Evolutionary conservation across 1,140 invertebrate species (phyloP), one percentile per base, ranked within the genome.

Genomic region (Stenopsyche tienmushanensis): DNA sequence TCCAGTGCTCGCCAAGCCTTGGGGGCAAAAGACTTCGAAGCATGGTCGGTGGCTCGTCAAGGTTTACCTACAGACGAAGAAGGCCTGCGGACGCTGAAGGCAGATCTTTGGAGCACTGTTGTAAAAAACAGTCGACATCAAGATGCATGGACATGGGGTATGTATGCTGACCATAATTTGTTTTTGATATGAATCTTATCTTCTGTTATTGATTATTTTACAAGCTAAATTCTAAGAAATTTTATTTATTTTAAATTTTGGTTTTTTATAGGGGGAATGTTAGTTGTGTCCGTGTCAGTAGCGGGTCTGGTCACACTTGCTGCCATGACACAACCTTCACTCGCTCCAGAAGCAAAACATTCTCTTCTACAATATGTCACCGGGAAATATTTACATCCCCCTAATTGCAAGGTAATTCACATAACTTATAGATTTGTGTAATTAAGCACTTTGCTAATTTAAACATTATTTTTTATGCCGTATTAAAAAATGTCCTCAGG

Each of bases 351-450:
- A 80, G 90, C 91, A 25, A 93, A 94, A 75, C 90, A 92, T 75
- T 91, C 92, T 44, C 82, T 96, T 62, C 83, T 96, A 57, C 92
- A 94, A 73, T 94, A 93, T 77, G 91, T 96, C 52, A 94, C 92
- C 26, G 93, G 93, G 42, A 94, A 94, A 76, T 95, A 95, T 81
- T 82, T 95, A 26, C 83, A 93, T 50, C 91, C 93, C 18, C 87
- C 90, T 55, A 93, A 93, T 74, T 95, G 93, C 76, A 88, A 88
- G 72, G 90, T 93, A 47, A 82, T 84, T 66, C 90, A 42, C 20
- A 34, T 5, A 24, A 5, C n/a, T 50, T 29, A 29, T 10, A 26
- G 29, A 18, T 29, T n/a, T 1, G 9, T 23, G 41, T 18, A 58
- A 42, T 15, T 17, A 8, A 3, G 15, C n/a, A 18, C 18, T 15